Conservation (phyloP, 1,140 invertebrate species). For the Drosophila nikananu region DNA sequence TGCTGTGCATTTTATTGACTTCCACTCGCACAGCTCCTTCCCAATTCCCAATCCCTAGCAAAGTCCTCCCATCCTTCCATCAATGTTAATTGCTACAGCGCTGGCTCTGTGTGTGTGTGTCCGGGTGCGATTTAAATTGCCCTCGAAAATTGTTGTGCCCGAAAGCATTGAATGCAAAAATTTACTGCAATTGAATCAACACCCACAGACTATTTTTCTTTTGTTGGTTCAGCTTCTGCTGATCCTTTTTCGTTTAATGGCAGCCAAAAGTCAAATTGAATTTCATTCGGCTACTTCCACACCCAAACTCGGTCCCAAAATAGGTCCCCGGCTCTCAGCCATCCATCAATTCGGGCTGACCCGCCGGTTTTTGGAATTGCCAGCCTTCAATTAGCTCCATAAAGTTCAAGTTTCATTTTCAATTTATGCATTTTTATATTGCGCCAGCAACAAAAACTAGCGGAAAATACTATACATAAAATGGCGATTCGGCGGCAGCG, state of each 20-base stretch:
- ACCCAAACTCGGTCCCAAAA: slow-evolving; percentile 9
- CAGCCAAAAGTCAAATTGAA: slow-evolving; percentile 71
- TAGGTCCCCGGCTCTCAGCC: slow-evolving; percentile 8
- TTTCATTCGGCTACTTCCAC: slow-evolving; percentile 41
- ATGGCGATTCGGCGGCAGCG: background rate
- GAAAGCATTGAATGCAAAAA: slow-evolving; percentile 52
- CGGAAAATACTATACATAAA: slow-evolving; percentile 16
- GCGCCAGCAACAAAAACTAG: slow-evolving; percentile 25
- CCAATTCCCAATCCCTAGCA: background rate
- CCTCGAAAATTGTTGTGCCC: slow-evolving; percentile 51
- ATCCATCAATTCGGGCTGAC: slow-evolving; percentile 64
- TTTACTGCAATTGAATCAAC: slow-evolving; percentile 62
- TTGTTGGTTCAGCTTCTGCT: slow-evolving; percentile 14
- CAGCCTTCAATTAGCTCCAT: slow-evolving; percentile 72
- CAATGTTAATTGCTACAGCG: slow-evolving; percentile 65
- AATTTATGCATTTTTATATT: slow-evolving; percentile 74
- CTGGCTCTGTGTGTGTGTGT: slow-evolving; percentile 7
- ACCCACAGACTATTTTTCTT: slow-evolving; percentile 47
- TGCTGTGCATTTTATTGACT: slow-evolving; percentile 59
- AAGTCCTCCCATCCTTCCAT: slow-evolving; percentile 37
- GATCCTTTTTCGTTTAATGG: slow-evolving; percentile 62
- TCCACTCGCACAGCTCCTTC: slow-evolving; percentile 9
- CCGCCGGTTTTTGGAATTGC: slow-evolving; percentile 52
- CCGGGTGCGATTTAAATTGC: slow-evolving; percentile 58
- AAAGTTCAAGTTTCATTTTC: slow-evolving; percentile 75